These are phyloP conservation scores for Pterostichus madidus DNA, from an alignment of 2,888 invertebrate species.

Conservation along the genomic window DNA sequence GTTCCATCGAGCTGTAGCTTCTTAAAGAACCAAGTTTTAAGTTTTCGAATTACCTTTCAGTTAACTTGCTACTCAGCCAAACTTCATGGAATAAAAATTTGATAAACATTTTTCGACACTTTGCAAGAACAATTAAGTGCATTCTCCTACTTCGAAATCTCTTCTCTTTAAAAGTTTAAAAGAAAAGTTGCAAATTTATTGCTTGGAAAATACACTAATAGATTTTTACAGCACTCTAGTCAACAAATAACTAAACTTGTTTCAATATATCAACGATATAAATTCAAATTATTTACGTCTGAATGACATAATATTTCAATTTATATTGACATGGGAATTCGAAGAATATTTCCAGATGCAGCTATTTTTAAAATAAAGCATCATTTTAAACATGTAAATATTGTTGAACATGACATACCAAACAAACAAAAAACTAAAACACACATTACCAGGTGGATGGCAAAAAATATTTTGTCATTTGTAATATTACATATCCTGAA, in stretches of 20 bases:
- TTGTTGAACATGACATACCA: too few species aligned
- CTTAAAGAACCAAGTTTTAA: slow-evolving; percentile 22
- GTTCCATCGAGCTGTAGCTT: slow-evolving; percentile 7
- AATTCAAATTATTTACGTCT: not conserved
- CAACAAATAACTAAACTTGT: slow-evolving; percentile 17
- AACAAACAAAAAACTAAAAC: too few species aligned
- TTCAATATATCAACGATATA: slow-evolving; percentile 26
- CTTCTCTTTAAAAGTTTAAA: slow-evolving; percentile 33
- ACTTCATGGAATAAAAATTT: slow-evolving; percentile 48
- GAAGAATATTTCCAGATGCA: not conserved
- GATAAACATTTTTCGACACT: slow-evolving; percentile 45
- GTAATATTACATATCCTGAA: not conserved
- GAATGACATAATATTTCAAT: not conserved
- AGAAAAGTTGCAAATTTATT: slow-evolving; percentile 47
- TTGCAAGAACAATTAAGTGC: slow-evolving; percentile 43
- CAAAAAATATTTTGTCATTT: too few species aligned
- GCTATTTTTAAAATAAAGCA: not conserved
- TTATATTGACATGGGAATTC: not conserved
- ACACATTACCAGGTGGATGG: too few species aligned
- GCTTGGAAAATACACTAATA: slow-evolving; percentile 44
- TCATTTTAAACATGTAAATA: not conserved
- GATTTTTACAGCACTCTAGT: slow-evolving; percentile 15
- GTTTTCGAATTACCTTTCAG: slow-evolving; percentile 12
- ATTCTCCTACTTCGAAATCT: slow-evolving; percentile 23
- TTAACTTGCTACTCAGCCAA: slow-evolving; percentile 37